Conservation (phyloP, 2,888 invertebrate genomes). For the Netelia virgata region DNA sequence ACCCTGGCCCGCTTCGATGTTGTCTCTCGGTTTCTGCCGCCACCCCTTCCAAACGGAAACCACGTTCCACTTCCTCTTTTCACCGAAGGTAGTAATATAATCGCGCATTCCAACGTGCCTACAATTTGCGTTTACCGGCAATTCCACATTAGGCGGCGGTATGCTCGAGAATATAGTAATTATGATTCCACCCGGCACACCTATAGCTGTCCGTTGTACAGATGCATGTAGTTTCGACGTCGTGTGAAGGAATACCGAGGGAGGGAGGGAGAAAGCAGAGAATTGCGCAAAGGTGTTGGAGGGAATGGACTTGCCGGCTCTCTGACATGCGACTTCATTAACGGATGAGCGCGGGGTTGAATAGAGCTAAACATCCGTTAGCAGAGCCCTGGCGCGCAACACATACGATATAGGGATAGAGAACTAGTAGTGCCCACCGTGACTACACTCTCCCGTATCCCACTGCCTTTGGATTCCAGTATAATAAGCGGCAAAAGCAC, state of each 20-base stretch:
- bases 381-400: constrained; percentile 2
- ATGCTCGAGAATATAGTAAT: constrained; percentile 81
- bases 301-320: constrained; percentile 79
- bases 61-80: constrained; percentile 68
- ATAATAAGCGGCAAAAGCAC: constrained; percentile 56
- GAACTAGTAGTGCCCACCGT: constrained; percentile 39
- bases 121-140: constrained; percentile 70
- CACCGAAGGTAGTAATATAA: constrained; percentile 67
- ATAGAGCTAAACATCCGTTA: constrained; percentile 78
- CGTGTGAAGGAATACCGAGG: neutral
- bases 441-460: constrained; percentile 12
- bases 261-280: constrained; percentile 8
- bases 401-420: constrained; percentile 32
- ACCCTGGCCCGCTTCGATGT: constrained; percentile 12
- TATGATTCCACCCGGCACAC: constrained; percentile 79
- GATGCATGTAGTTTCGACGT: constrained; percentile 5
- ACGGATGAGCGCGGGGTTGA: constrained; percentile 78
- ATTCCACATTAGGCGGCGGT: constrained; percentile 75
- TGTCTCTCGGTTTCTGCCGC: constrained; percentile 20
- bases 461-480: constrained; percentile 51
- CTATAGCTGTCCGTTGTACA: neutral
- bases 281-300: constrained; percentile 13
- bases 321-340: constrained; percentile 83
- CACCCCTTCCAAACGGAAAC: constrained; percentile 37
- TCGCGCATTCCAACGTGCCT: constrained; percentile 70